Base-by-base conservation (phyloP, 2,797 vertebrate species). In the Gallinago nigripennis region DNA sequence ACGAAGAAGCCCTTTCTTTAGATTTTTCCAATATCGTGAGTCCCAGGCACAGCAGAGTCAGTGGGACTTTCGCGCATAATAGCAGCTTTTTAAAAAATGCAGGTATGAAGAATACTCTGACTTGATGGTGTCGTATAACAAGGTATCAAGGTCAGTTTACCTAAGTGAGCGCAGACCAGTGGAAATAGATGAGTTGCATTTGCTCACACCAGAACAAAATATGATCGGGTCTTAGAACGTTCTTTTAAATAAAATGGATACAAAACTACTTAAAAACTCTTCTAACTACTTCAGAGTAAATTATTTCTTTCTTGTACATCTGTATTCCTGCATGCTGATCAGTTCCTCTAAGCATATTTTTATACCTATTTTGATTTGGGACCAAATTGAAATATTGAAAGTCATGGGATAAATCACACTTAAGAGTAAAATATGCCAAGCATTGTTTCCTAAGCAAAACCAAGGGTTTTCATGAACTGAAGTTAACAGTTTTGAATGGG, bases 21-120 rank as follows among this genome's bases (percentile, higher is more conserved):
- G 98, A 98, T 24, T 91, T 98, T 80, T 97, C 92, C 83, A 97
- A 43, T 60, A 46, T 58, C 71, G 61, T 97, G 64, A 91, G 80
- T 65, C 37, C 2, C 16, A 94, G 94, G 41, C 93, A 77, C 0
- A 39, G 96, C 30, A 97, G 95, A 56, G 27, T 99, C 90, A 83
- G 86, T 17, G 96, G 96, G 35, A 97, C 86, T 31, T 94, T 99
- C 28, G 92, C 93, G 61, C 98, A 98, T 87, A 98, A 98, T 53
- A 91, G 97, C 12, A 86, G 94, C 61, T 75, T 48, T 14, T 86
- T 98, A 16, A 72, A 87, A 61, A 91, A 85, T 17, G 58, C 96
- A 97, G 97, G 98, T 98, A 96, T 43, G 90, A 82, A 25, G 4
- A 60, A 65, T 73, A 65, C 27, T 66, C 15, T 57, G 30, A 43